phyloP scores from a whole-genome alignment of 2,113 vertebrate species.

The Microcebus griseorufus region DNA sequence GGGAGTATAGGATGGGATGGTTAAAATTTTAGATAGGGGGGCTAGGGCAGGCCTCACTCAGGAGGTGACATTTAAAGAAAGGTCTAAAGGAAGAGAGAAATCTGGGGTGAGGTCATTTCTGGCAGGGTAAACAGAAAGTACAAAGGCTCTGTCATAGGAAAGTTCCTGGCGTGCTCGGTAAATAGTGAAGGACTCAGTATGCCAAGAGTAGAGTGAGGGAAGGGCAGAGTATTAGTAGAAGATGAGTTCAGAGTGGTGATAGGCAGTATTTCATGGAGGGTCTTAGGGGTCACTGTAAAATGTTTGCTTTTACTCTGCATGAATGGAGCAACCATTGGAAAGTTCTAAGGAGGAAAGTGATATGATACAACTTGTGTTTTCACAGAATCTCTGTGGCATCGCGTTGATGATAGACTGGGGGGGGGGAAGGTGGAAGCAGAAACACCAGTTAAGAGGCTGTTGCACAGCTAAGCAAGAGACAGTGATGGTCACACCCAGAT shows the following conservation, averaged over 20 bases:
- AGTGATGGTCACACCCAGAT: not conserved
- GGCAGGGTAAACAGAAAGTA: not conserved
- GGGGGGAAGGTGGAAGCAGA: not conserved
- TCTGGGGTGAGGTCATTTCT: not conserved
- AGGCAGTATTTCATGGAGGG: too few relatives aligned
- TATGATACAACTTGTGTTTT: not conserved
- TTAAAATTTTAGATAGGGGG: not conserved
- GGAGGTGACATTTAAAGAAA: not conserved
- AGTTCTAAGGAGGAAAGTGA: not conserved
- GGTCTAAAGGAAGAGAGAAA: not conserved
- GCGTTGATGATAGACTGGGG: not conserved
- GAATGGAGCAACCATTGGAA: not conserved
- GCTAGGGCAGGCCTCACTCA: not conserved
- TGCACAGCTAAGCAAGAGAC: fast-evolving
- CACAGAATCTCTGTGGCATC: not conserved
- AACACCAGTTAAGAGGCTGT: not conserved
- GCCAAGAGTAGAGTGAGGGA: not conserved
- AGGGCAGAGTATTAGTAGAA: too few relatives aligned
- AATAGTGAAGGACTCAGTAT: not conserved
- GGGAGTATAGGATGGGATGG: not conserved
- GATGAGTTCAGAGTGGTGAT: not conserved
- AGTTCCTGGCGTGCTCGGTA: not conserved
- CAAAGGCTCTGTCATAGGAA: too few relatives aligned
- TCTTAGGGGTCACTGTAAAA: not conserved
- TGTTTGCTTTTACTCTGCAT: not conserved